These are phyloP conservation scores for Rhopalosiphum maidis DNA, from an alignment of 1,140 invertebrate species.

Conservation along the genomic window DNA sequence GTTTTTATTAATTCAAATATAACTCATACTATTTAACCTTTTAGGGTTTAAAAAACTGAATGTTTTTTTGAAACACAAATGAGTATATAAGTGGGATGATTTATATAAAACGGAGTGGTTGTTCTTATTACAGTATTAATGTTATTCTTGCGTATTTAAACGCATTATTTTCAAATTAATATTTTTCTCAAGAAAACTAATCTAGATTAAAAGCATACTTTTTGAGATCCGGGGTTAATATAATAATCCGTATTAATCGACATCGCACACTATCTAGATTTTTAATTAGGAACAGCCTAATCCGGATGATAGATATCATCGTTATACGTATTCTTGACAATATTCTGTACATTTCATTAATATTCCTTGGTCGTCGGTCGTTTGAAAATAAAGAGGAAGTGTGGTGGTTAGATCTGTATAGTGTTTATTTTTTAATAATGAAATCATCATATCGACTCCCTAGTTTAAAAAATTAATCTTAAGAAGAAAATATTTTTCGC, in stretches of 20 bases:
- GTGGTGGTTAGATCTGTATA: background rate
- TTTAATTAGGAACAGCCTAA: background rate
- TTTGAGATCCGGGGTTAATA: background rate
- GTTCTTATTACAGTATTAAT: constrained; percentile 11
- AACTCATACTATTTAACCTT: background rate
- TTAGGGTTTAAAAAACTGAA: background rate
- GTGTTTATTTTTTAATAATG: background rate
- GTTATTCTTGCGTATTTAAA: constrained; percentile 4
- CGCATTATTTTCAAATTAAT: constrained; percentile 11
- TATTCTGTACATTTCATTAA: background rate
- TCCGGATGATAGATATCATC: constrained; percentile 14
- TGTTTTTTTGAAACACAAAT: background rate
- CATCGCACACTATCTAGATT: background rate
- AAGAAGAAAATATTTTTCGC: background rate
- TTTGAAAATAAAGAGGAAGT: background rate
- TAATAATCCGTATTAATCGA: constrained; percentile 17
- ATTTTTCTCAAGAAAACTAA: constrained; percentile 3
- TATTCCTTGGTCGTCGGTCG: background rate
- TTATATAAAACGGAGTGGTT: background rate
- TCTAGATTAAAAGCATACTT: constrained; percentile 8
- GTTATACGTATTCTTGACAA: background rate
- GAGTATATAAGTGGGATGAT: background rate
- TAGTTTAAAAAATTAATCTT: background rate
- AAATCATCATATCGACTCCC: background rate
- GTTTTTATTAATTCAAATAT: background rate